Conservation (phyloP, 2,797 vertebrate genomes). For the Toxotes lorentzi region DNA sequence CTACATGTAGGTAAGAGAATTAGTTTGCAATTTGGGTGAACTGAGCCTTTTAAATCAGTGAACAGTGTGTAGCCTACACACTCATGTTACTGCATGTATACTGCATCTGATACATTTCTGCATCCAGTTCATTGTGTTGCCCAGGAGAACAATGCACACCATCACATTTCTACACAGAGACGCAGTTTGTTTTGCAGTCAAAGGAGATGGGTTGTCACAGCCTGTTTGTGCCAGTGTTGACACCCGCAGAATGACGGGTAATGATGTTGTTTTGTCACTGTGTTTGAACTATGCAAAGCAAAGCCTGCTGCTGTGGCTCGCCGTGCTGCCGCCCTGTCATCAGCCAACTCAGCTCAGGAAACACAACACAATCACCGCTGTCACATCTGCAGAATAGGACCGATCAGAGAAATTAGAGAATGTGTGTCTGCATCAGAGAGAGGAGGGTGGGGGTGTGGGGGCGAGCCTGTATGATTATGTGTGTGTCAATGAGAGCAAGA, state of each 20-base stretch:
- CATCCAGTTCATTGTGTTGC: constrained; percentile 13
- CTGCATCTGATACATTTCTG: neutral
- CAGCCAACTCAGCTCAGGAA: constrained; percentile 28
- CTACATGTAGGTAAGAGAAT: neutral
- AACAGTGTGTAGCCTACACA: neutral
- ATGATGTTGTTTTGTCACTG: constrained; percentile 51
- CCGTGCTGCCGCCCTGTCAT: constrained; percentile 49
- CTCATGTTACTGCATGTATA: neutral
- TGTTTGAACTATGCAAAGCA: constrained; percentile 48
- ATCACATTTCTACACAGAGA: constrained; percentile 7
- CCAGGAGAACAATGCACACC: constrained; percentile 8
- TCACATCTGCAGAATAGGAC: constrained; percentile 43
- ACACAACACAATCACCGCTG: constrained; percentile 42
- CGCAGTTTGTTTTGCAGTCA: constrained; percentile 30
- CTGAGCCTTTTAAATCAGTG: neutral
- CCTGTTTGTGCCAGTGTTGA: constrained; percentile 32
- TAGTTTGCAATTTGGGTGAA: neutral
- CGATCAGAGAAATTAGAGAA: constrained; percentile 25
- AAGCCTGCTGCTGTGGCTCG: constrained; percentile 28
- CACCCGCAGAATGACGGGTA: constrained; percentile 52
- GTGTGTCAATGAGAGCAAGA: constrained; percentile 15
- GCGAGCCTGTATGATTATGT: neutral
- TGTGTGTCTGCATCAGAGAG: constrained; percentile 7
- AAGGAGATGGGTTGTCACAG: constrained; percentile 17
- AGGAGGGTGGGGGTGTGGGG: neutral